These are phyloP conservation scores for Bombus confusus DNA, from an alignment of 1,140 invertebrate genomes.

Conservation along the genomic window DNA sequence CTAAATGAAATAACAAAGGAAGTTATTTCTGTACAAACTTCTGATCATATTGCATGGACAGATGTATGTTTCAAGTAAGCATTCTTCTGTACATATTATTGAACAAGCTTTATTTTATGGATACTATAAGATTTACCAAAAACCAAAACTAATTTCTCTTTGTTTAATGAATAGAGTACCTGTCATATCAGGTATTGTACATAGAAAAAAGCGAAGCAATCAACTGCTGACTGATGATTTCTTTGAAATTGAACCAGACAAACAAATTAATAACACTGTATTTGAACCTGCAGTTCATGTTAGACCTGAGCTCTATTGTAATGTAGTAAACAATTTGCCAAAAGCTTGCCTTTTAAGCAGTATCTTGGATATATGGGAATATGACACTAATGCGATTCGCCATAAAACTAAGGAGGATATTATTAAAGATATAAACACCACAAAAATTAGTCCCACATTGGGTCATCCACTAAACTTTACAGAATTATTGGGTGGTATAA, in stretches of 20 bases:
- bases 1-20: conserved; percentile 78
- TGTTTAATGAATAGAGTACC: conserved; percentile 72
- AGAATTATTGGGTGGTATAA: conserved; percentile 85
- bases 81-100: conserved; percentile 14
- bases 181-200: conserved; percentile 65
- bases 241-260: conserved; percentile 72
- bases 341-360: conserved; percentile 85
- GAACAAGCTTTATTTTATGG: conserved; percentile 8
- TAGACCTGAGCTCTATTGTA: conserved; percentile 83
- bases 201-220: conserved; percentile 64
- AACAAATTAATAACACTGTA: conserved; percentile 59
- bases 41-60: conserved; percentile 80
- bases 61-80: conserved; percentile 87
- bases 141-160: conserved; percentile 17
- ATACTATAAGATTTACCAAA: neutral
- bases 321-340: conserved; percentile 83
- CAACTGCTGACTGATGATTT: conserved; percentile 65
- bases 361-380: conserved; percentile 89
- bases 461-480: conserved; percentile 87
- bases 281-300: conserved; percentile 84
- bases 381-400: conserved; percentile 82
- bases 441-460: conserved; percentile 84
- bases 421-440: conserved; percentile 84
- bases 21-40: conserved; percentile 65
- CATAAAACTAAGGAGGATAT: conserved; percentile 85